Base-by-base conservation (phyloP, 2,797 vertebrate species). In the Cephalopachus bancanus region DNA sequence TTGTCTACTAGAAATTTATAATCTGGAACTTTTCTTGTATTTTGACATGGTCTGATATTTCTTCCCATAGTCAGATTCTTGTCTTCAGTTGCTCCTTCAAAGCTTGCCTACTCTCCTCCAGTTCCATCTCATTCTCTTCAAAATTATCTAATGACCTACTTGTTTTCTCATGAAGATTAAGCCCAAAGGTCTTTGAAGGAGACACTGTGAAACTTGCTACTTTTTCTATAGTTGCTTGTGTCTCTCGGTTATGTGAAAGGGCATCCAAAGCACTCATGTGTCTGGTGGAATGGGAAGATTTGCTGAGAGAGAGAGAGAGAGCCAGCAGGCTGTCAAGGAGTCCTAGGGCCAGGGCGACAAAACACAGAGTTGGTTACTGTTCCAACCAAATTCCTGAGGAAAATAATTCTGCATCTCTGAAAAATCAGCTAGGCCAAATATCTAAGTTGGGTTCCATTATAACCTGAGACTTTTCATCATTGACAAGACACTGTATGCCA, bases 321-420 rank as follows among this genome's bases (percentile, higher is more conserved):
- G 11, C 8, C 60, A 17, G 10, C 2, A 14, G 10, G 37, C 4
- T 20, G 19, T 4, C 51, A 5, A 30, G 24, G 12, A 2, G 6
- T 78, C 55, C 30, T 62, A n/a, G 17, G 44, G 60, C 10, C 49
- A 62, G 53, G 74, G 62, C 44, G 30, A 76, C 22, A 7, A 19
- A 55, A 30, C 44, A 64, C 10, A 16, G 49, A 69, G 10, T 10
- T 83, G 24, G 44, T 75, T 91, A 17, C 16, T 64, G 2, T 37
- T 93, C 33, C 33, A 95, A 83, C 11, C 5, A 83, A 76, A 90
- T 75, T 87, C 10, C 12, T 67, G n/a, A 53, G 10, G 57, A 89
- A 6, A 28, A 55, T 14, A 30, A 19, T 44, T 24, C 22, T 55
- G 10, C 24, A 62, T 69, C 51, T 83, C 53, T 72, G 74, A 81